Evolutionary conservation across 2,888 invertebrate genomes (phyloP).

Genomic region (Ormyrus thymus): DNA sequence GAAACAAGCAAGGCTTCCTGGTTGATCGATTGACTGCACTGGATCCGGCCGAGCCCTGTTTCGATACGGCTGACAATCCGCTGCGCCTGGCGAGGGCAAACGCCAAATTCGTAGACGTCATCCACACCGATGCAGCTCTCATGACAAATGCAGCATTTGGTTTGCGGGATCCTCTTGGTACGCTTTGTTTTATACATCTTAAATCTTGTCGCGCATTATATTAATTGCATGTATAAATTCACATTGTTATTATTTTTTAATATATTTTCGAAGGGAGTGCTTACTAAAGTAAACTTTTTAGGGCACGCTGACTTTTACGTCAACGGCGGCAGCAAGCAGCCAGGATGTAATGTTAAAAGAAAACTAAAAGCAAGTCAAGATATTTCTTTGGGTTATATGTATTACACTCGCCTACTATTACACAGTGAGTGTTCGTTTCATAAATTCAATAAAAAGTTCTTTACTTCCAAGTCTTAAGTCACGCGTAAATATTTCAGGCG

Average conservation of each 20-base stretch:
- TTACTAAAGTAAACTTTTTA: background rate
- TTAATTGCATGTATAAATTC: too few relatives aligned
- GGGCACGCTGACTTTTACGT: constrained; percentile 81
- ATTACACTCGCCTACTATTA: too few relatives aligned
- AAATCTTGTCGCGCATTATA: too few relatives aligned
- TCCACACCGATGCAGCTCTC: constrained; percentile 79
- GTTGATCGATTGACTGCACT: constrained; percentile 33
- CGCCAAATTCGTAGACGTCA: constrained; percentile 80
- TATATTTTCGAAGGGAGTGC: too few relatives aligned
- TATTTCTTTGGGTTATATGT: background rate
- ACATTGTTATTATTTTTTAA: too few relatives aligned
- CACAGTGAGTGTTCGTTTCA: background rate
- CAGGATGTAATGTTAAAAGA: constrained; percentile 77
- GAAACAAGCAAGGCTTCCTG: background rate
- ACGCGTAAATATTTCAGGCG: background rate
- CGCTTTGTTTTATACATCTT: too few relatives aligned
- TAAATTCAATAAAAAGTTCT: background rate
- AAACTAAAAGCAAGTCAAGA: too few relatives aligned
- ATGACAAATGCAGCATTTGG: constrained; percentile 78
- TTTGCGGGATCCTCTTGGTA: constrained; percentile 78
- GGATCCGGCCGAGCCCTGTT: constrained; percentile 47
- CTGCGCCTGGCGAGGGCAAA: constrained; percentile 76
- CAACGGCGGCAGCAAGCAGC: constrained; percentile 82
- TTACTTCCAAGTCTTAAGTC: background rate
- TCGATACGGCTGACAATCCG: constrained; percentile 33